Evolutionary conservation across 2,113 vertebrate species (phyloP).

Genomic region (Saccopteryx leptura): DNA sequence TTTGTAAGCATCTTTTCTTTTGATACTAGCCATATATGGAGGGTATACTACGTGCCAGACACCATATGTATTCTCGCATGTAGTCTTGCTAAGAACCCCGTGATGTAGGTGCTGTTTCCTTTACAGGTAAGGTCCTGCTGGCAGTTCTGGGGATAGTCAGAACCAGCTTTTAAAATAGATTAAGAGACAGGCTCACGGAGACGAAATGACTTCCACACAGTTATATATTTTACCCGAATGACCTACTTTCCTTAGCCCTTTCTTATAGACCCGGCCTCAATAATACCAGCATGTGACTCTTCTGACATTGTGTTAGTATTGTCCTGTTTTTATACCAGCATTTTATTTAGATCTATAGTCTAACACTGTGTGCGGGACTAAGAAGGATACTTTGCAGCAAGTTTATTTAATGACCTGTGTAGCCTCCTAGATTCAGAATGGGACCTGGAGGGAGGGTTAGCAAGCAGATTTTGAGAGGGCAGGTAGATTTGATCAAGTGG

Average conservation of each 20-base stretch:
- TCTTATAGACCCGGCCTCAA: not conserved
- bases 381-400: not conserved
- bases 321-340: not conserved
- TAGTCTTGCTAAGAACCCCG: not conserved
- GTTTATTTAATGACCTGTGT: not conserved
- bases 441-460: not conserved
- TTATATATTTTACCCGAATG: not conserved
- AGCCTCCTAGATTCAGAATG: not conserved
- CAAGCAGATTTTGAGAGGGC: not conserved
- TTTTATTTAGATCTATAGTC: not conserved
- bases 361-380: not conserved
- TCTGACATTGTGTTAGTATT: not conserved
- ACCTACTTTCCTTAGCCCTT: conserved; percentile 8
- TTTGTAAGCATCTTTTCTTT: conserved; percentile 25
- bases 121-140: not conserved
- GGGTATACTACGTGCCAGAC: not conserved
- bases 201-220: not conserved
- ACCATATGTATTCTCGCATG: not conserved
- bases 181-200: not conserved
- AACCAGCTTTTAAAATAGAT: conserved; percentile 1
- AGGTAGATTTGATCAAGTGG: not conserved
- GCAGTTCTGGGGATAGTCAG: not conserved
- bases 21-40: not conserved
- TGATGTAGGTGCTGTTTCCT: not conserved
- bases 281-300: not conserved